Base-by-base conservation (phyloP, 2,888 invertebrate genomes). In the Calameuta pallipes region DNA sequence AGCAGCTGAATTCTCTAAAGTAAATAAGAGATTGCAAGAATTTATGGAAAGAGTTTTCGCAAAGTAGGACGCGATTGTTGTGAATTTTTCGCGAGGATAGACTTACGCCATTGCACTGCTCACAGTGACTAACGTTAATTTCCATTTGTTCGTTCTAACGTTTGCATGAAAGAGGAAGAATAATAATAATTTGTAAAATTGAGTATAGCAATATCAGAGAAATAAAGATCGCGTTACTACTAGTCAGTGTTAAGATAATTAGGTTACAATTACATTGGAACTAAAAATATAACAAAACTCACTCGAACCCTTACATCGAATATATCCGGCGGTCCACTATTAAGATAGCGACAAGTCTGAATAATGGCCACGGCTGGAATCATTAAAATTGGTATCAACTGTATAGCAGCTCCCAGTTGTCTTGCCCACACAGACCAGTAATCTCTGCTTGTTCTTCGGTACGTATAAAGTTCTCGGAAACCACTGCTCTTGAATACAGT, bases 401-500 rank as follows among this genome's bases (percentile, higher is more conserved):
- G 97, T 85, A 94, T 88, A 3, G 92, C 85, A 1, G 96, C 96
- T 0, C 96, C 97, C 34, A 96, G 91, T 90, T 97, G 96, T 1
- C 96, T 93, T 23, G 95, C 93, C 96, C 97, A 97, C 56, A 95
- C 92, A 0, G 95, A 94, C 95, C 97, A 97, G 88, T 97, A 97
- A 2, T 95, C 95, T 80, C 93, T 93, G 68, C 90, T 90, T 9
- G 93, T 92, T 4, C 92, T 92, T 34, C 94, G 93, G 94, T 95
- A 95, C 78, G 94, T 92, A 85, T 95, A 96, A 80, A 96, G 92
- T 83, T 95, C 95, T 76, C 94, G 92, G 80, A 94, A 95, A 80
- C 94, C 92, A n/a, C 95, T 95, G 81, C 93, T 94, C 89, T 95
- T 95, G 88, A 96, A 96, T 75, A 95, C 94, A n/a, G 95, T 93